These are phyloP conservation scores for Leuciscus waleckii DNA, from an alignment of 2,797 vertebrate genomes.

Conservation along the genomic window DNA sequence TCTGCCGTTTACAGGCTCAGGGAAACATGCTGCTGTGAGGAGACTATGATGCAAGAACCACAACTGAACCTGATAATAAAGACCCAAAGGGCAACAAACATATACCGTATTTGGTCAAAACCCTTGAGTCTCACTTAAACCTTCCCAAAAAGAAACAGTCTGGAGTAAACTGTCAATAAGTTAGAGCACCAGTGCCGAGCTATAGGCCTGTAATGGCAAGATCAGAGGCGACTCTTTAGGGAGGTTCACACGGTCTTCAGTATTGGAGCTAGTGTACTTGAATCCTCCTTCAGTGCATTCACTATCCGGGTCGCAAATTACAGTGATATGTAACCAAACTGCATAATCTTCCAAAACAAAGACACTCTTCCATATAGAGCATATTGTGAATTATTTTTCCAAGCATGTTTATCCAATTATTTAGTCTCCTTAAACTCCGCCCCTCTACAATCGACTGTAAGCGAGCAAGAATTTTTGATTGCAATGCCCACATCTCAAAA, in stretches of 20 bases:
- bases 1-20: not conserved
- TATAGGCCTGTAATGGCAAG: not conserved
- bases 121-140: not conserved
- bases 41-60: not conserved
- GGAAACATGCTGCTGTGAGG: constrained; percentile 5
- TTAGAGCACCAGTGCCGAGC: not conserved
- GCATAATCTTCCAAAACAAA: not conserved
- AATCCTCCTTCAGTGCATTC: not conserved
- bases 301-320: not conserved
- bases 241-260: constrained; percentile 1
- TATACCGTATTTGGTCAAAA: constrained; percentile 19
- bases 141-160: not conserved
- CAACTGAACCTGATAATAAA: constrained; percentile 25
- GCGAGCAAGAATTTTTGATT: not conserved
- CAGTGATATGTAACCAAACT: not conserved
- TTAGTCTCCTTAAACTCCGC: not conserved
- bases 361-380: not conserved
- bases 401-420: not conserved
- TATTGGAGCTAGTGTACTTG: constrained; percentile 1
- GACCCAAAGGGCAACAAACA: constrained; percentile 9
- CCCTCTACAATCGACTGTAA: not conserved
- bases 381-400: not conserved
- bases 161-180: constrained; percentile 2
- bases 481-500: too few species aligned
- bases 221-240: constrained; percentile 8